Evolutionary conservation across 2,888 invertebrate species (phyloP).

Genomic region (Druceiella hillmani): DNA sequence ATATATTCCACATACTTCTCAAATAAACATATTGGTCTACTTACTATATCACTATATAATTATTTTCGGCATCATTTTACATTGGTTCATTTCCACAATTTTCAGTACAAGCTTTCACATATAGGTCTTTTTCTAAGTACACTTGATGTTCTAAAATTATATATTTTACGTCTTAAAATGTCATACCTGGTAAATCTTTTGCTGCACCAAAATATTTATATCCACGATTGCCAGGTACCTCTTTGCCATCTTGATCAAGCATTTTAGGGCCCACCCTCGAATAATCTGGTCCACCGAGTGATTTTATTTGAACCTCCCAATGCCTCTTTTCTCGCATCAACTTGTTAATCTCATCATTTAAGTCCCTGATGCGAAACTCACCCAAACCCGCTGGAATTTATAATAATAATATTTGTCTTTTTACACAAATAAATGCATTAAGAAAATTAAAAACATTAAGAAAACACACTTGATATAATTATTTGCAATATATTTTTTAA

Average conservation of each 20-base stretch:
- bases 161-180: too few species aligned
- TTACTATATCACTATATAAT: too few species aligned
- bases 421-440: too few species aligned
- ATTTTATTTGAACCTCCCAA: constrained; percentile 96
- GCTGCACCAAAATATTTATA: constrained; percentile 99
- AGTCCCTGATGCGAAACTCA: constrained; percentile 94
- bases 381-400: constrained; percentile 81
- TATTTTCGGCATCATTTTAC: too few species aligned
- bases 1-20: too few species aligned
- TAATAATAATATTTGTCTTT: background rate
- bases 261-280: constrained; percentile 87
- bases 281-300: constrained; percentile 93
- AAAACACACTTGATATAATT: too few species aligned
- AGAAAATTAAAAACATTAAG: too few species aligned
- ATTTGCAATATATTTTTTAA: too few species aligned
- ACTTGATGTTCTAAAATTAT: background rate
- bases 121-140: background rate
- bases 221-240: constrained; percentile 96
- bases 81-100: too few species aligned
- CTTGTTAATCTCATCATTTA: constrained; percentile 99
- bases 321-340: constrained; percentile 91
- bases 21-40: too few species aligned
- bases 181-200: constrained; percentile 87
- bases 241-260: constrained; percentile 90
- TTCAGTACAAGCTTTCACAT: too few species aligned